Conservation (phyloP, 2,888 invertebrate species). For the Orthosia incerta region DNA sequence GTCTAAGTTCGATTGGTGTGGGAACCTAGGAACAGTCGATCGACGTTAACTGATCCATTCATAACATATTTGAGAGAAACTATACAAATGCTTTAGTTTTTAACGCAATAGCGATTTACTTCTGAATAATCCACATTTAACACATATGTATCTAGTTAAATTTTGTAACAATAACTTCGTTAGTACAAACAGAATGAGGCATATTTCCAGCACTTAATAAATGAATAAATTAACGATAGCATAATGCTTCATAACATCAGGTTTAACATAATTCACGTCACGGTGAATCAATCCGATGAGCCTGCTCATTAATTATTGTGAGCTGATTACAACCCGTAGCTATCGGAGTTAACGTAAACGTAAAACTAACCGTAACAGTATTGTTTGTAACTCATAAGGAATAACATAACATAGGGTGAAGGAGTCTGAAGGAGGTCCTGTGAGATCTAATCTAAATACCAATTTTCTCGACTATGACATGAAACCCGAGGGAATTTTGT, state of each 20-base stretch:
- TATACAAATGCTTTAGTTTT: too few relatives aligned
- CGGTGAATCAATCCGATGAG: conserved; percentile 31
- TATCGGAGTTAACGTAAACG: conserved; percentile 3
- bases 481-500: not conserved
- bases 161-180: conserved; percentile 1
- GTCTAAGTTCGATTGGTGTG: too few relatives aligned
- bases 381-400: not conserved
- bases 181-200: not conserved
- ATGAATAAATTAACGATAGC: conserved; percentile 4
- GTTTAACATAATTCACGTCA: conserved; percentile 21
- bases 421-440: too few relatives aligned
- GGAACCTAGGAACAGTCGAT: too few relatives aligned
- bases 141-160: not conserved
- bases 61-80: too few relatives aligned
- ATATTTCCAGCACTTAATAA: conserved; percentile 6
- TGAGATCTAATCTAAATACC: too few relatives aligned
- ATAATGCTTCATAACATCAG: conserved; percentile 6
- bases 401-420: too few relatives aligned
- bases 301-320: conserved; percentile 13
- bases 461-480: not conserved
- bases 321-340: not conserved
- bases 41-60: too few relatives aligned
- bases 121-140: too few relatives aligned
- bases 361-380: not conserved
- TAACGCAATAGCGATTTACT: too few relatives aligned